Base-by-base conservation (phyloP, 1,140 invertebrate species). In the Cydia pomonella region DNA sequence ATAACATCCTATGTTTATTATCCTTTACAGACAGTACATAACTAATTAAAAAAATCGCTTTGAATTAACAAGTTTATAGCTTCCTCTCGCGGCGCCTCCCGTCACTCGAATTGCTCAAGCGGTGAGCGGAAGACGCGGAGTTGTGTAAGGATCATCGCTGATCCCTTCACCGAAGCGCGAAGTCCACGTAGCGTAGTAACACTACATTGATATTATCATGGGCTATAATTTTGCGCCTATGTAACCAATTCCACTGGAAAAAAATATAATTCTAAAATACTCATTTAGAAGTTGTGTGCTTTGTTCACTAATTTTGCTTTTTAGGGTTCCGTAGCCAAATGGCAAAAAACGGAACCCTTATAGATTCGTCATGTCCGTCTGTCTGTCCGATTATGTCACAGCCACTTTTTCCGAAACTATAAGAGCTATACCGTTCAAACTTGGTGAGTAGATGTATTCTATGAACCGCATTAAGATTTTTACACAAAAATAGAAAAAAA, bases 81-180 rank as follows among this genome's bases (percentile, higher is more conserved):
- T 69, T 69, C 64, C 33, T 9, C 33, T 29, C 53, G 16, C 29
- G 27, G 47, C 47, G 47, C 47, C 47, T 29, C 78, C 79, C 80
- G 75, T 75, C 21, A 21, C 21, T n/a, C 72, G 73, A 79, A 76
- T 87, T 83, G 78, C 81, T 84, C 82, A 82, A 85, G 80, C 84
- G 41, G 87, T 87, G 86, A 89, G 80, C 84, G 86, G 87, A 86
- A 85, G 87, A 86, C 79, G 53, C 41, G 23, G 69, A 3, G 75
- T 88, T 87, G 76, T 82, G 82, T 82, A 88, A 88, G 74, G 75
- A 79, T 83, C 79, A 82, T 77, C 77, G 73, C 44, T 33, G 73
- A 77, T 87, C 84, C 86, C 85, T 87, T 87, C 87, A 86, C 85
- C 81, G 82, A 76, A 73, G 50, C 62, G 72, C 59, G 62, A 47